Evolutionary conservation across 2,113 vertebrate species (phyloP).

Genomic region (Ia io): DNA sequence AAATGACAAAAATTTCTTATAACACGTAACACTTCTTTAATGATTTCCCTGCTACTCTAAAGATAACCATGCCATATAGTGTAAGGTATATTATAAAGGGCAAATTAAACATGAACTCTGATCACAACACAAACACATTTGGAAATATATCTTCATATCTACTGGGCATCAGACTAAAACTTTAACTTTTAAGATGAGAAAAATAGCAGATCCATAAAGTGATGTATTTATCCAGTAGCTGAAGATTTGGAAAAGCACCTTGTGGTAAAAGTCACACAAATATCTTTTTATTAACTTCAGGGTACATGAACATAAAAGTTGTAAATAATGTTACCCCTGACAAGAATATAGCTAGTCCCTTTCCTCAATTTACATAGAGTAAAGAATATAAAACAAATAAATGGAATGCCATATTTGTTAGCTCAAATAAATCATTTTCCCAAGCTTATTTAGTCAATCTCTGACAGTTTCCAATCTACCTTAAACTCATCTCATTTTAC

Average conservation of each 20-base stretch:
- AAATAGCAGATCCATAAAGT: background rate
- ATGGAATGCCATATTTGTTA: background rate
- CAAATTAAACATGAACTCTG: background rate
- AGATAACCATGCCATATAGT: background rate
- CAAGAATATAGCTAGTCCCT: background rate
- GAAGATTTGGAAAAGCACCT: background rate
- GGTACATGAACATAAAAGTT: background rate
- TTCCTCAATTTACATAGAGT: slow-evolving; percentile 27
- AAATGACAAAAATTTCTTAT: background rate
- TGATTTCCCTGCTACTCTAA: background rate
- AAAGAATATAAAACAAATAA: slow-evolving; percentile 34
- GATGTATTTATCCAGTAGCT: background rate
- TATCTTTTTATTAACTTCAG: slow-evolving; percentile 13
- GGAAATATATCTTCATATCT: background rate
- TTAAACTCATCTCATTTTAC: background rate
- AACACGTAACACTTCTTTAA: background rate
- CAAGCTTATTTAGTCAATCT: background rate
- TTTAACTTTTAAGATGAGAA: slow-evolving; percentile 40
- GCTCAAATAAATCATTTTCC: background rate
- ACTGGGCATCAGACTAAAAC: background rate
- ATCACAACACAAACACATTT: background rate
- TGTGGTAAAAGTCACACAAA: background rate
- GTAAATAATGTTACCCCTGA: slow-evolving; percentile 21
- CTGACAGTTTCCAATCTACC: background rate
- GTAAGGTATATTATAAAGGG: background rate